Evolutionary conservation across 2,113 vertebrate species (phyloP), one percentile per base, ranked within the genome.

Genomic region (Drymodes brunneopygia): DNA sequence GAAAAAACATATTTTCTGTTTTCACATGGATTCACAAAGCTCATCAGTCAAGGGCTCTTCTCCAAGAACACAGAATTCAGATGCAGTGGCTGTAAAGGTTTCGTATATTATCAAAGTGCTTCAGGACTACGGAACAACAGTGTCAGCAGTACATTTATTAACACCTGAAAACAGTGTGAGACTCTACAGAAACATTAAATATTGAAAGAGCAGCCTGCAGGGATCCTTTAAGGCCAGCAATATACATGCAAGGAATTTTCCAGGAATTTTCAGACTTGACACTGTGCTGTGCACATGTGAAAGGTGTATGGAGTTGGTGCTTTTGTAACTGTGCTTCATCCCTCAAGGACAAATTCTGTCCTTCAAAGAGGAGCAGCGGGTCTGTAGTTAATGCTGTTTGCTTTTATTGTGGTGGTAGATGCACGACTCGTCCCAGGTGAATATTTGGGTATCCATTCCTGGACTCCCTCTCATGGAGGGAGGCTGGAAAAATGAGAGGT

Each of bases 371-470:
- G 17, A 56, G 0, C 24, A 47, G n/a, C 8, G 45, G 51, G 19
- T 42, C 62, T 72, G 22, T 27, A 62, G 33, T 66, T 62, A 58
- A 58, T 12, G n/a, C 36, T 4, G 1, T 48, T 79, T 31, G 24
- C 27, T 48, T 62, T 79, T 65, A 22, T 33, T 79, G 20, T 66
- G 27, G 6, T 48, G 42, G 47, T 23, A 18, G 29, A 20, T 51
- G n/a, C 19, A 44, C 4, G 0, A 0, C 36, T 71, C 13, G 1
- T 29, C 35, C 51, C 1, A 0, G 45, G 20, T 25, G 24, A 56
- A 28, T 81, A 29, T 65, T 47, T 82, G 79, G 50, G 15, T 66
- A 79, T 50, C 31, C 2, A 1, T 70, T 50, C 11, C 40, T 60
- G 22, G 38, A 38, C 11, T 38, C 42, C 42, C 42, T 42, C 42